phyloP scores from a whole-genome alignment of 2,113 vertebrate species.

The Symphodus melops region DNA sequence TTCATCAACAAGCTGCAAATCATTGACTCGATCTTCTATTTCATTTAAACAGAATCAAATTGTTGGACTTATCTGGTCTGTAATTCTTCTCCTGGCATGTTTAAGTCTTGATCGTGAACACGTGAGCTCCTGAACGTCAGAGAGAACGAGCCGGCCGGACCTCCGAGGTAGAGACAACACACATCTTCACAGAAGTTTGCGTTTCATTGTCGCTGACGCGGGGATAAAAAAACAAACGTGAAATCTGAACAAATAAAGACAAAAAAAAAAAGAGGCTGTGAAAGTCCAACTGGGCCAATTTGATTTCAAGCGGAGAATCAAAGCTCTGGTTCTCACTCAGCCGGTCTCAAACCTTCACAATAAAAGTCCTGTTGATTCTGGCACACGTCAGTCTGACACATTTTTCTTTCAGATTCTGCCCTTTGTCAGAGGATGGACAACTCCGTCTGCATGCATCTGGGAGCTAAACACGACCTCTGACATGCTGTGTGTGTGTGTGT shows the following conservation, averaged over 20 bases:
- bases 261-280: conserved; percentile 5
- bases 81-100: too few species aligned
- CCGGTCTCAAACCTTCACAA: not conserved
- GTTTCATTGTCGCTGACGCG: conserved; percentile 9
- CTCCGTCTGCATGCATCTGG: conserved; percentile 18
- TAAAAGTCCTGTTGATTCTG: too few species aligned
- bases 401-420: conserved; percentile 12
- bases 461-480: conserved; percentile 43
- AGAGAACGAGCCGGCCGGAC: not conserved
- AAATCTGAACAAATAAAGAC: conserved; percentile 20
- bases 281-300: not conserved
- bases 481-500: conserved; percentile 25
- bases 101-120: too few species aligned
- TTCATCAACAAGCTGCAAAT: too few species aligned
- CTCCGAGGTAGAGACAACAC: not conserved
- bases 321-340: not conserved
- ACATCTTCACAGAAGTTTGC: too few species aligned
- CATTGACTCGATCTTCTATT: too few species aligned
- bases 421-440: conserved; percentile 34
- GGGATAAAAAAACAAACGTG: conserved; percentile 19
- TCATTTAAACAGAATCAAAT: too few species aligned
- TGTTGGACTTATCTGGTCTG: too few species aligned
- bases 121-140: not conserved
- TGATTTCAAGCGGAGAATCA: conserved; percentile 26
- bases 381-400: conserved; percentile 25